These are phyloP conservation scores for Zalophus californianus DNA, from an alignment of 2,797 vertebrate genomes.

Conservation along the genomic window DNA sequence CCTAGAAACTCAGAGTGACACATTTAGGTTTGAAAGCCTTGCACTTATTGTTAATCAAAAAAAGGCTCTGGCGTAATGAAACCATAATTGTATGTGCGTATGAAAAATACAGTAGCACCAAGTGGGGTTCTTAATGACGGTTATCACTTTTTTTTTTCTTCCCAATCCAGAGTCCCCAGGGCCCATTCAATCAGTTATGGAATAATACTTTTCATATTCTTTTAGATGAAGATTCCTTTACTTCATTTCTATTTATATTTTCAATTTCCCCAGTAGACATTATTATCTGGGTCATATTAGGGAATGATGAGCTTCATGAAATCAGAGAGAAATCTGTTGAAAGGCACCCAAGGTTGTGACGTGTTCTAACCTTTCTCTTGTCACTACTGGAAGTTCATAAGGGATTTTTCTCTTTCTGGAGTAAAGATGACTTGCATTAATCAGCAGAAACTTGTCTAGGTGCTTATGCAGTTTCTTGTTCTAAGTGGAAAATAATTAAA, in stretches of 20 bases:
- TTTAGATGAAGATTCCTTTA: constrained; percentile 88
- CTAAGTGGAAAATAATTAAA: constrained; percentile 87
- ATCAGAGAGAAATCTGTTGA: constrained; percentile 87
- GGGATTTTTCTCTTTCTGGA: constrained; percentile 81
- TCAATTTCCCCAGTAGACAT: constrained; percentile 92
- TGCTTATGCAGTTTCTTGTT: constrained; percentile 77
- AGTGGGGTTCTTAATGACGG: constrained; percentile 86
- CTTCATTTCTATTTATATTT: constrained; percentile 97
- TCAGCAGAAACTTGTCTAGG: constrained; percentile 85
- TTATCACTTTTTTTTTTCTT: constrained; percentile 78
- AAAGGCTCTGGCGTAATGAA: constrained; percentile 86
- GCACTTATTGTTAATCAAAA: constrained; percentile 88
- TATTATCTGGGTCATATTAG: constrained; percentile 93
- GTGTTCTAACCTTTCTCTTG: constrained; percentile 87
- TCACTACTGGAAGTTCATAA: constrained; percentile 80
- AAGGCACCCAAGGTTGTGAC: constrained; percentile 86
- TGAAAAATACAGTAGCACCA: constrained; percentile 83
- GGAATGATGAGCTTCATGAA: constrained; percentile 87
- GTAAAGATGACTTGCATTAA: constrained; percentile 82
- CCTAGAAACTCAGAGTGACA: constrained; percentile 85
- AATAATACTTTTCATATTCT: constrained; percentile 87
- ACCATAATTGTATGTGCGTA: constrained; percentile 85
- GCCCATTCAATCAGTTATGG: constrained; percentile 89
- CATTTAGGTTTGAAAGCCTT: constrained; percentile 84
- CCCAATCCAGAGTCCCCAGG: constrained; percentile 84